Evolutionary conservation across 2,113 vertebrate genomes (phyloP).

Genomic region (Glaucidium brasilianum): DNA sequence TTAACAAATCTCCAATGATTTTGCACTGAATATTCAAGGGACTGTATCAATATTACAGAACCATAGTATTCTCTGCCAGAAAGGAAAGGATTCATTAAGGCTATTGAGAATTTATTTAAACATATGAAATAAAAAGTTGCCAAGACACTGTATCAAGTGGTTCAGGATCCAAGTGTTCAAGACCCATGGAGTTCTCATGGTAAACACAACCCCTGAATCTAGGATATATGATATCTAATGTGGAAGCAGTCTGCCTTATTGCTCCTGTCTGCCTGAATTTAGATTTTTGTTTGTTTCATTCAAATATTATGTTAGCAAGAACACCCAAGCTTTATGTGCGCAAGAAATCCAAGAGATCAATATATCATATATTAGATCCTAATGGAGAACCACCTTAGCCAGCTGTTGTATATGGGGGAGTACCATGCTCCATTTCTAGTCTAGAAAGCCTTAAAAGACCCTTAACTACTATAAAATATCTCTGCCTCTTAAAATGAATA

Average conservation of each 20-base stretch:
- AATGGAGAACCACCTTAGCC: background rate
- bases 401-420: rapidly evolving
- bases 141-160: background rate
- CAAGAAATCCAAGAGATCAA: background rate
- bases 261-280: background rate
- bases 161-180: background rate
- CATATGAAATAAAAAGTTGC: background rate
- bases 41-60: slow-evolving; percentile 44
- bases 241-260: background rate
- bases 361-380: background rate
- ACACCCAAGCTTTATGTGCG: background rate
- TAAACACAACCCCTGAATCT: background rate
- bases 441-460: background rate
- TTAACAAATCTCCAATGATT: slow-evolving; percentile 43
- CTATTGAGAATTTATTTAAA: background rate
- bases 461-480: background rate
- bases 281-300: background rate
- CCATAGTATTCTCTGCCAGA: background rate
- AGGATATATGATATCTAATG: background rate
- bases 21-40: slow-evolving; percentile 26
- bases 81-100: slow-evolving; percentile 1
- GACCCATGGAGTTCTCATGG: background rate
- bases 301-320: background rate
- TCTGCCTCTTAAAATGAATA: background rate
- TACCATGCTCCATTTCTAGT: background rate